These are phyloP conservation scores for Torymus aiolomorphi DNA, from an alignment of 2,888 invertebrate genomes.

Conservation along the genomic window DNA sequence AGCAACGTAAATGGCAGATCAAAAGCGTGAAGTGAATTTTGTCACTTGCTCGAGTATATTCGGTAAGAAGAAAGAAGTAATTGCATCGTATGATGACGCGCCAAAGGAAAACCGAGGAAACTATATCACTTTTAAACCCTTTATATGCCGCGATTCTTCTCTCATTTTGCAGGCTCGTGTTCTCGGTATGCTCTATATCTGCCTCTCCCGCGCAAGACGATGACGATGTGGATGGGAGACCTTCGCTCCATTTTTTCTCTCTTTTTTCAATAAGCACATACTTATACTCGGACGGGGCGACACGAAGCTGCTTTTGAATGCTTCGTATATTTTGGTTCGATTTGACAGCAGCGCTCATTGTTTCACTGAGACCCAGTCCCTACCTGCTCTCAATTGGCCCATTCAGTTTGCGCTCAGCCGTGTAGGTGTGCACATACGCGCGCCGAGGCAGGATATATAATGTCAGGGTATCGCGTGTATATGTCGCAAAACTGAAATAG, in stretches of 20 bases:
- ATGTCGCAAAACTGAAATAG: conserved; percentile 54
- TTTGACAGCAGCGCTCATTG: conserved; percentile 71
- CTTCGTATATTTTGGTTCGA: conserved; percentile 72
- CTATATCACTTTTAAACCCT: conserved; percentile 13
- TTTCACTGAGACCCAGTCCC: conserved; percentile 62
- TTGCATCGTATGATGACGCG: not conserved
- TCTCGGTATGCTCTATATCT: conserved; percentile 10
- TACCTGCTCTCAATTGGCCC: conserved; percentile 74
- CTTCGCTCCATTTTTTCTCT: conserved; percentile 16
- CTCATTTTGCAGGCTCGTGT: conserved; percentile 29
- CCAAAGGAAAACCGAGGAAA: conserved; percentile 6
- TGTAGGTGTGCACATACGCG: not conserved
- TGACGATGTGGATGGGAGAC: too few species aligned
- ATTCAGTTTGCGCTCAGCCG: conserved; percentile 64
- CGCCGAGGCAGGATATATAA: conserved; percentile 69
- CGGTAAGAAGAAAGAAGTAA: not conserved
- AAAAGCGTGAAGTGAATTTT: conserved; percentile 10
- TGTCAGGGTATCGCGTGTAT: conserved; percentile 62
- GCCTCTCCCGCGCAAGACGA: not conserved
- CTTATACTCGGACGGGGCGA: conserved; percentile 59
- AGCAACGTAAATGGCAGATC: not conserved
- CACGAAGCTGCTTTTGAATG: conserved; percentile 65
- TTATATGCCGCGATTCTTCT: not conserved
- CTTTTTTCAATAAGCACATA: conserved; percentile 1
- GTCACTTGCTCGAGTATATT: not conserved